phyloP scores from a whole-genome alignment of 1,140 invertebrate genomes.

The Teleogryllus occipitalis region DNA sequence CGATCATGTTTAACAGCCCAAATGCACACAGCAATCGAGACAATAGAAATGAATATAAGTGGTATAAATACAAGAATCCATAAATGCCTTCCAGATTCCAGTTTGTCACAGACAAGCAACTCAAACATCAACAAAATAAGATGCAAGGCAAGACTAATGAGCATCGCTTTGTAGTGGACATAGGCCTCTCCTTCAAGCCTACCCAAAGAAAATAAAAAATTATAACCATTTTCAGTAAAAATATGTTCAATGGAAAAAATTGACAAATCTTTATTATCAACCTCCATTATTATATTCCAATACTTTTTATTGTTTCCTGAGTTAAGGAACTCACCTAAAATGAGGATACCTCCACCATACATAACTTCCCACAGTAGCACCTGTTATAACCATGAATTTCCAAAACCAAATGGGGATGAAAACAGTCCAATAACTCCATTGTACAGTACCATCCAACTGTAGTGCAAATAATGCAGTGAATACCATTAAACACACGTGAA shows the following conservation, averaged over 20 bases:
- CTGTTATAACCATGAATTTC: conserved; percentile 84
- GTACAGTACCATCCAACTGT: conserved; percentile 74
- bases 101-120: conserved; percentile 87
- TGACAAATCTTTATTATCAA: not conserved
- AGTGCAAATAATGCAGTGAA: conserved; percentile 86
- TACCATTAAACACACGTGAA: conserved; percentile 82
- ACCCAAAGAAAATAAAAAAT: conserved; percentile 26
- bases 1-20: conserved; percentile 97
- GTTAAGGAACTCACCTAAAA: conserved; percentile 54
- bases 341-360: conserved; percentile 94
- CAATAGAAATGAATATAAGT: conserved; percentile 89
- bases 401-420: conserved; percentile 95
- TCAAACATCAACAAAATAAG: conserved; percentile 94
- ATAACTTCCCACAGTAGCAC: conserved; percentile 81
- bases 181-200: conserved; percentile 91
- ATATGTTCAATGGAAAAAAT: not conserved
- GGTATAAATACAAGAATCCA: conserved; percentile 97
- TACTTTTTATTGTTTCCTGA: not conserved
- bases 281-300: not conserved
- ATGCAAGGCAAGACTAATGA: conserved; percentile 88
- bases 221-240: not conserved
- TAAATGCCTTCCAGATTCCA: conserved; percentile 78
- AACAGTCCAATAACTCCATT: conserved; percentile 90
- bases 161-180: conserved; percentile 94
- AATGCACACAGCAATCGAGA: conserved; percentile 93